These are phyloP conservation scores for Cephus sareptanus DNA, from an alignment of 2,888 invertebrate species.

Conservation along the genomic window DNA sequence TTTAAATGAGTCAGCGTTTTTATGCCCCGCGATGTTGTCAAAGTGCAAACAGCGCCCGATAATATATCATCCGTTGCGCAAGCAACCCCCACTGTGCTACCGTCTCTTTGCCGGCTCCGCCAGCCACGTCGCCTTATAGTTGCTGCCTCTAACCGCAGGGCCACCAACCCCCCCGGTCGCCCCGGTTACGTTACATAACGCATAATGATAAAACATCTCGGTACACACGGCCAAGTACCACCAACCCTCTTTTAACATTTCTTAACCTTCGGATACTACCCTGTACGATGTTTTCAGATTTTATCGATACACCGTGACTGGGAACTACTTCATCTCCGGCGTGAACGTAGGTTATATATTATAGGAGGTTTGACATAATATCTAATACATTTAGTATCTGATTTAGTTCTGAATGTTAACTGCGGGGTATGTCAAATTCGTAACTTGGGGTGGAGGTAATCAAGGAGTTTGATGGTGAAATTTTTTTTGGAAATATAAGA, in stretches of 20 bases:
- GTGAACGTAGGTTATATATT: background rate
- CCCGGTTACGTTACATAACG: slow-evolving; percentile 10
- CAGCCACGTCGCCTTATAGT: background rate
- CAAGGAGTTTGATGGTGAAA: background rate
- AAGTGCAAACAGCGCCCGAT: slow-evolving; percentile 66
- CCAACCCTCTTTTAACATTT: slow-evolving; percentile 1
- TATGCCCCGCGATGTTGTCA: slow-evolving; percentile 66
- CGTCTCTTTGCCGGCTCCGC: background rate
- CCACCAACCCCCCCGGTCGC: slow-evolving; percentile 35
- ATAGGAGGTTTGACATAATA: background rate
- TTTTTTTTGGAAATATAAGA: background rate
- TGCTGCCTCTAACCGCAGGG: slow-evolving; percentile 6
- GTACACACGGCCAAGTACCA: slow-evolving; percentile 36
- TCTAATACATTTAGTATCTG: background rate
- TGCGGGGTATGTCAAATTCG: background rate
- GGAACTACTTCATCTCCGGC: background rate
- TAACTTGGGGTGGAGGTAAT: background rate
- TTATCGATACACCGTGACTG: background rate
- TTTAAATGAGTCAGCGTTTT: slow-evolving; percentile 67
- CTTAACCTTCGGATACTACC: background rate
- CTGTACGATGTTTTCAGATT: background rate
- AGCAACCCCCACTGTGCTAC: slow-evolving; percentile 28
- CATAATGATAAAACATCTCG: slow-evolving; percentile 40
- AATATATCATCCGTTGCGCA: slow-evolving; percentile 64
- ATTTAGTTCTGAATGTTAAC: background rate